Percentiles rank a stretch among this genome's conserved stretches.
These are phyloP conservation scores for Cossypha niveicapilla DNA, from an alignment of 2,797 vertebrate genomes.

Conservation along the genomic window DNA sequence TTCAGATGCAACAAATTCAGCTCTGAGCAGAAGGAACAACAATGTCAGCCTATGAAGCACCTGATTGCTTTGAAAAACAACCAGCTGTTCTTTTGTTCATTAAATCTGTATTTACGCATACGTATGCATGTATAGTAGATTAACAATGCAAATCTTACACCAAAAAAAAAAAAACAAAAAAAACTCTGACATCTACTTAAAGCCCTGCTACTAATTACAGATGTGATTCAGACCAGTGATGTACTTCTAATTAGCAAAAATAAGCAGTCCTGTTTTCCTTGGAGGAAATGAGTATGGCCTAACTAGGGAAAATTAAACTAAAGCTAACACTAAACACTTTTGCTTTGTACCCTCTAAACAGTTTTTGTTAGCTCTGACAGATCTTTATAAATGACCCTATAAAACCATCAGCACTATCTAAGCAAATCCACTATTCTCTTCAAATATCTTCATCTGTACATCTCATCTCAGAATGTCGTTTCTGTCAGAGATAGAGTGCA, in stretches of 20 bases:
- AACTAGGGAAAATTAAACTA: slow-evolving; percentile 18
- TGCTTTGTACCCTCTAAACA: not conserved
- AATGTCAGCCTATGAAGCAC: not conserved
- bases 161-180: not conserved
- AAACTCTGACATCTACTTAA: not conserved
- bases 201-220: slow-evolving; percentile 16
- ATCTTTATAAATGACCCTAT: slow-evolving; percentile 34
- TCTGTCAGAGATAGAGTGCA: not conserved
- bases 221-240: slow-evolving; percentile 38
- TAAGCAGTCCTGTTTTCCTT: slow-evolving; percentile 46
- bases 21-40: not conserved
- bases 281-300: not conserved
- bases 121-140: not conserved
- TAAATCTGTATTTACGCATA: not conserved
- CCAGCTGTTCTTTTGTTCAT: slow-evolving; percentile 14
- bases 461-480: not conserved
- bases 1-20: not conserved
- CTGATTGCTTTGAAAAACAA: not conserved
- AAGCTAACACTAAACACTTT: not conserved
- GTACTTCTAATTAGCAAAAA: slow-evolving; percentile 59
- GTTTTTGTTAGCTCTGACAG: slow-evolving; percentile 21
- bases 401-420: slow-evolving; percentile 40
- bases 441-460: not conserved
- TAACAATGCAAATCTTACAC: slow-evolving; percentile 18
- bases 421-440: slow-evolving; percentile 23